Percentiles rank a stretch among this genome's conserved stretches.
These are phyloP conservation scores for Acleris cristana DNA, from an alignment of 2,888 invertebrate genomes.

Conservation along the genomic window DNA sequence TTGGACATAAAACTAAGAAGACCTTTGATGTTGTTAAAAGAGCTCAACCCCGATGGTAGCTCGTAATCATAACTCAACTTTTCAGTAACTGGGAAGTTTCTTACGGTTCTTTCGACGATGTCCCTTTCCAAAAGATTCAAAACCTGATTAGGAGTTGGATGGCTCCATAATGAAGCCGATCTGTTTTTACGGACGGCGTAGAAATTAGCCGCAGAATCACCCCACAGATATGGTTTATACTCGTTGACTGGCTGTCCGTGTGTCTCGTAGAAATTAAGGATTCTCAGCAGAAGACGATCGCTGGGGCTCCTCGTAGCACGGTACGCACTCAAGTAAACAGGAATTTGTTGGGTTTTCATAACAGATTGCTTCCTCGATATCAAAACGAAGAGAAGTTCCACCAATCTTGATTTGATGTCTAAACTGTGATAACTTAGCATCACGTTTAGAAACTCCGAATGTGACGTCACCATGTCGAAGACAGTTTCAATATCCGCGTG, in stretches of 20 bases:
- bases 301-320: conserved; percentile 87
- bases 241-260: conserved; percentile 86
- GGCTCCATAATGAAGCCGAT: conserved; percentile 85
- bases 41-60: conserved; percentile 50
- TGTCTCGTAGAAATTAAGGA: conserved; percentile 88
- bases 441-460: conserved; percentile 90
- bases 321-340: conserved; percentile 91
- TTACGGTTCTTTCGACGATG: conserved; percentile 86
- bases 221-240: conserved; percentile 93
- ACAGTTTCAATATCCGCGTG: conserved; percentile 79
- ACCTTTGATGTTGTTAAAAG: conserved; percentile 43
- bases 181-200: conserved; percentile 87
- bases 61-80: conserved; percentile 78
- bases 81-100: conserved; percentile 87
- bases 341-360: conserved; percentile 88
- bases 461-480: conserved; percentile 89
- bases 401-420: conserved; percentile 84
- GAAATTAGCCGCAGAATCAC: conserved; percentile 90
- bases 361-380: conserved; percentile 85
- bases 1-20: conserved; percentile 53
- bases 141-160: conserved; percentile 89
- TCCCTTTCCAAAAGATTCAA: conserved; percentile 88
- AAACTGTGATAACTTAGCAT: conserved; percentile 82
- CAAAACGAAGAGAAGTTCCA: conserved; percentile 86
- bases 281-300: conserved; percentile 88